Evolutionary conservation across 2,888 invertebrate genomes (phyloP).

Genomic region (Drosophila histrio): DNA sequence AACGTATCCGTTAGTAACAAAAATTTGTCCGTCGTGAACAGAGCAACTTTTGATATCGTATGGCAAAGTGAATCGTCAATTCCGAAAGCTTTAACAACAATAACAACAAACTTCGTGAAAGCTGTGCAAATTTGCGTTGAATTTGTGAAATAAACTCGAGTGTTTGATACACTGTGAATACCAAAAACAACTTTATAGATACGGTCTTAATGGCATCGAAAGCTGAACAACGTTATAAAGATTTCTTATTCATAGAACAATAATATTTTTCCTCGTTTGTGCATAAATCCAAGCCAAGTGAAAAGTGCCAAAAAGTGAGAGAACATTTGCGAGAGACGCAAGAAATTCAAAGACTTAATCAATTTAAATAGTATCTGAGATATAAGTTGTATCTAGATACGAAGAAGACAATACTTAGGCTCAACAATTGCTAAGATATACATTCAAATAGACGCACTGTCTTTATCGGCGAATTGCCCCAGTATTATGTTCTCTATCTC

Average conservation of each 20-base stretch:
- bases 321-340: constrained; percentile 59
- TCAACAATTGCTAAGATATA: neutral
- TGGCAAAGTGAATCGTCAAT: constrained; percentile 29
- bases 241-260: constrained; percentile 77
- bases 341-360: constrained; percentile 22
- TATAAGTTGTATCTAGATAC: constrained; percentile 56
- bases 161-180: constrained; percentile 23
- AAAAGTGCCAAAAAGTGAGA: constrained; percentile 19
- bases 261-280: constrained; percentile 49
- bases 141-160: constrained; percentile 59
- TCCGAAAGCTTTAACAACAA: constrained; percentile 39
- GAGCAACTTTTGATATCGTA: constrained; percentile 52
- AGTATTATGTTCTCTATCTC: constrained; percentile 67
- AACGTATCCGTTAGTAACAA: constrained; percentile 68
- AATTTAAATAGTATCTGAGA: constrained; percentile 45
- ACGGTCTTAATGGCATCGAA: constrained; percentile 76
- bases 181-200: constrained; percentile 6
- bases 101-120: constrained; percentile 25
- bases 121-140: constrained; percentile 54
- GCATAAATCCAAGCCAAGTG: constrained; percentile 19
- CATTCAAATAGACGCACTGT: constrained; percentile 4
- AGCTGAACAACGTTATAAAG: constrained; percentile 76
- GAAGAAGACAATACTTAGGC: neutral
- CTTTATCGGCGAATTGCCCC: constrained; percentile 35
- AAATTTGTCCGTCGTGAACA: constrained; percentile 67